These are phyloP conservation scores for Drosophila setifemur DNA, from an alignment of 1,140 invertebrate genomes.

Conservation along the genomic window DNA sequence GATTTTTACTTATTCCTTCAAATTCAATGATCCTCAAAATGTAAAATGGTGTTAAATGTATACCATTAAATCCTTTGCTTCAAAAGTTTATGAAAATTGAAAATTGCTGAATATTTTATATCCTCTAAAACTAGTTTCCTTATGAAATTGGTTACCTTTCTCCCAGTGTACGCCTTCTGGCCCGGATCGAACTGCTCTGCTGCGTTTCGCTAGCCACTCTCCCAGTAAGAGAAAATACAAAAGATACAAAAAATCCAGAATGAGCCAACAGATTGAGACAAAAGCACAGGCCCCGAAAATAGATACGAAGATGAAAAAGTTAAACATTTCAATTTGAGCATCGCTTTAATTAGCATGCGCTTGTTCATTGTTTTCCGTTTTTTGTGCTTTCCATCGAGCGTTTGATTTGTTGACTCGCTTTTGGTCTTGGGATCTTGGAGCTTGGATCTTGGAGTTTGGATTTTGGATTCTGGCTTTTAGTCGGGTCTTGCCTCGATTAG, in stretches of 20 bases:
- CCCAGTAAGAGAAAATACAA: not conserved
- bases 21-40: too few relatives aligned
- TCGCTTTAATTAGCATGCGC: conserved; percentile 75
- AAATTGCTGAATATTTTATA: not conserved
- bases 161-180: conserved; percentile 11
- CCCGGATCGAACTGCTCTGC: conserved; percentile 32
- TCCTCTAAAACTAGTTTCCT: not conserved
- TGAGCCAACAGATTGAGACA: conserved; percentile 7
- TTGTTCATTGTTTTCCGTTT: conserved; percentile 76
- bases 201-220: conserved; percentile 36
- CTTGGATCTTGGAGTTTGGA: conserved; percentile 10
- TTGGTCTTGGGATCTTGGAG: too few relatives aligned
- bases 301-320: conserved; percentile 55
- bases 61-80: too few relatives aligned
- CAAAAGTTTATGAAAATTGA: too few relatives aligned
- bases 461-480: conserved; percentile 27
- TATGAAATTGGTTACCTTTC: not conserved
- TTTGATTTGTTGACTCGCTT: conserved; percentile 51
- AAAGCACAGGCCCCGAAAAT: conserved; percentile 17
- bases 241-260: not conserved
- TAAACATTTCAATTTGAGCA: conserved; percentile 79
- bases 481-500: conserved; percentile 60
- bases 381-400: conserved; percentile 56
- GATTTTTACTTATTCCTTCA: too few relatives aligned
- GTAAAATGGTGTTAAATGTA: too few relatives aligned